phyloP scores from a whole-genome alignment of 2,113 vertebrate species.

The Psittacula cyanocephala region DNA sequence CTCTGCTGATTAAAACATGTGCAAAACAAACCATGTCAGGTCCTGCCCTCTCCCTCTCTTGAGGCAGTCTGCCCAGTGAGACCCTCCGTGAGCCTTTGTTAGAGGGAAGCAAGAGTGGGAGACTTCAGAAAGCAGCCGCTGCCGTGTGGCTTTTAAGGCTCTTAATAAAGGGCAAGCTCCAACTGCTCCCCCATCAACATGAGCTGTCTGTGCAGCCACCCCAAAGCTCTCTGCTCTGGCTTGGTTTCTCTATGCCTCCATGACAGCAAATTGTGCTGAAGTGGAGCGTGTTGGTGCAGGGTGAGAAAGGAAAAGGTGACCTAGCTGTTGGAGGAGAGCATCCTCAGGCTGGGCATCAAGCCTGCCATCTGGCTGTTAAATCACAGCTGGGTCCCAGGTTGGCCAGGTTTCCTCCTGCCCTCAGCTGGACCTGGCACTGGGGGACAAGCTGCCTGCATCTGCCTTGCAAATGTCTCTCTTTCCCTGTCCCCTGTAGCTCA shows the following conservation, averaged over 20 bases:
- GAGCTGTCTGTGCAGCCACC: not conserved
- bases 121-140: not conserved
- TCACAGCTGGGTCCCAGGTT: not conserved
- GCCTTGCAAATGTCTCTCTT: not conserved
- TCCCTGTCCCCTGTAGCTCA: not conserved
- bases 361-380: not conserved
- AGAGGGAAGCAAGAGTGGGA: not conserved
- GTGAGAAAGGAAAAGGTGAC: not conserved
- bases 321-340: not conserved
- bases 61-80: not conserved
- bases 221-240: not conserved
- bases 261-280: not conserved
- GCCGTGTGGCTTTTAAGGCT: not conserved
- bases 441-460: not conserved
- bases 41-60: not conserved
- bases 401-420: not conserved
- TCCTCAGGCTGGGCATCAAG: not conserved
- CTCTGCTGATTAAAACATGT: constrained; percentile 7
- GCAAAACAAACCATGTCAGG: not conserved
- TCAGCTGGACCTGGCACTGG: not conserved
- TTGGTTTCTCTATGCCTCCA: not conserved
- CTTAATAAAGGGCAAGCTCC: not conserved
- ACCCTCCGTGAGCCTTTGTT: not conserved
- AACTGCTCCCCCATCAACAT: not conserved
- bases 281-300: not conserved